Conservation (phyloP, 1,140 invertebrate species). For the Sweltsa coloradensis region DNA sequence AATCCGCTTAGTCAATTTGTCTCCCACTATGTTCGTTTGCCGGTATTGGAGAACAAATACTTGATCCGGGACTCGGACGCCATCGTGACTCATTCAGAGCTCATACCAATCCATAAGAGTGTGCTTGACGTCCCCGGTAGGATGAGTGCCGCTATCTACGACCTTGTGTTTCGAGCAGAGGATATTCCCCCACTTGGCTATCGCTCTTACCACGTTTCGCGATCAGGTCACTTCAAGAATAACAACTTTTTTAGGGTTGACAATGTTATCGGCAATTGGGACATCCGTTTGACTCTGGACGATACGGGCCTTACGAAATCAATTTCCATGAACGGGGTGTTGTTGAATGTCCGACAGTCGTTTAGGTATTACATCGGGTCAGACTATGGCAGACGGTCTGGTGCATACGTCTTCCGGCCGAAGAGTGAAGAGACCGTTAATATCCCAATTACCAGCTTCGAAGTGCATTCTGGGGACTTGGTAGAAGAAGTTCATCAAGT, state of each 20-base stretch:
- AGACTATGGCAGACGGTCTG: too few species aligned
- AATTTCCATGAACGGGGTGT: conserved; percentile 24
- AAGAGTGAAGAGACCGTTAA: conserved; percentile 26
- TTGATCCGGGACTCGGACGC: conserved; percentile 45
- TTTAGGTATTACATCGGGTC: conserved; percentile 46
- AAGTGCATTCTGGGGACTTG: conserved; percentile 33
- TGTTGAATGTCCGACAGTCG: conserved; percentile 25
- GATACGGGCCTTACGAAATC: conserved; percentile 26
- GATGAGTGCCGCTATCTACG: conserved; percentile 30
- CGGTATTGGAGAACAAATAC: conserved; percentile 39
- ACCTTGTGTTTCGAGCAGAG: conserved; percentile 34
- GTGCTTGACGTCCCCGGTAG: conserved; percentile 50
- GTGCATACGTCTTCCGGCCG: conserved; percentile 54
- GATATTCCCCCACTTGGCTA: conserved; percentile 31
- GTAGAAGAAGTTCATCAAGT: conserved; percentile 52
- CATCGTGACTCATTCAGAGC: conserved; percentile 46
- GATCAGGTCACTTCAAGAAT: too few species aligned
- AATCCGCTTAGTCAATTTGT: conserved; percentile 37
- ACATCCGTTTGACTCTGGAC: too few species aligned
- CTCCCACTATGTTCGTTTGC: conserved; percentile 29
- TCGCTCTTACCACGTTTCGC: conserved; percentile 24
- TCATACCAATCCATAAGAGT: conserved; percentile 44
- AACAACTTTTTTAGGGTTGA: too few species aligned
- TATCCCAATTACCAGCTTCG: too few species aligned
- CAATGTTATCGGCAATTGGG: too few species aligned